These are phyloP conservation scores for Neelides sp. DNA, from an alignment of 1,140 invertebrate genomes.

Conservation along the genomic window DNA sequence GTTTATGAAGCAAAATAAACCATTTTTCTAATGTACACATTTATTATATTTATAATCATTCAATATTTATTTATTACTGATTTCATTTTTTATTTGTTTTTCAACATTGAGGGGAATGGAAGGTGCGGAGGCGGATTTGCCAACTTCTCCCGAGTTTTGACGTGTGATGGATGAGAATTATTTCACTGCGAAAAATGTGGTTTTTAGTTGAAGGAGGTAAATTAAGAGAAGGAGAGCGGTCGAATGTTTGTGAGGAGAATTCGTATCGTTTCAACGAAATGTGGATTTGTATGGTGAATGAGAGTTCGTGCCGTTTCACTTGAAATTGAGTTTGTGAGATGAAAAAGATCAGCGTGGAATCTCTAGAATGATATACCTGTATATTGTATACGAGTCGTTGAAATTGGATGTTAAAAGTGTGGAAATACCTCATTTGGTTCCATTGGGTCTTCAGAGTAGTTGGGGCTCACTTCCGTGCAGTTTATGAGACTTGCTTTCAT, in stretches of 20 bases:
- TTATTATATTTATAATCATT: neutral
- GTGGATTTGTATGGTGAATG: conserved; percentile 32
- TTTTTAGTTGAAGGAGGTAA: too few relatives aligned
- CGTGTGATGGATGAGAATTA: too few relatives aligned
- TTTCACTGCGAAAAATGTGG: too few relatives aligned
- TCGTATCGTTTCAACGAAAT: conserved; percentile 36
- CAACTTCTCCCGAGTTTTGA: too few relatives aligned
- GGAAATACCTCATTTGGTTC: conserved; percentile 26
- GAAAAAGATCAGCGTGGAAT: conserved; percentile 36
- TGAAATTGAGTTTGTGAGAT: conserved; percentile 31
- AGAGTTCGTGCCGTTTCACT: conserved; percentile 32
- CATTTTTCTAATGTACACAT: neutral
- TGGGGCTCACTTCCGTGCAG: conserved; percentile 33
- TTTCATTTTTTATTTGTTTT: neutral
- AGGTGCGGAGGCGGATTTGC: too few relatives aligned
- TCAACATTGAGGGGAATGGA: neutral
- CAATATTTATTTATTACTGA: neutral
- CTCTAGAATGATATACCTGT: neutral
- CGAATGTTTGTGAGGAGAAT: conserved; percentile 16
- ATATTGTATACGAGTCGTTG: neutral
- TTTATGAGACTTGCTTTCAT: conserved; percentile 30
- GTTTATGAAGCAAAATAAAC: too few relatives aligned
- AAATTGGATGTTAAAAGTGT: neutral
- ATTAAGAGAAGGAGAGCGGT: conserved; percentile 26
- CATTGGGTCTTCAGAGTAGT: conserved; percentile 31